Conservation (phyloP, 1,140 invertebrate genomes). For the Conus betulinus region DNA sequence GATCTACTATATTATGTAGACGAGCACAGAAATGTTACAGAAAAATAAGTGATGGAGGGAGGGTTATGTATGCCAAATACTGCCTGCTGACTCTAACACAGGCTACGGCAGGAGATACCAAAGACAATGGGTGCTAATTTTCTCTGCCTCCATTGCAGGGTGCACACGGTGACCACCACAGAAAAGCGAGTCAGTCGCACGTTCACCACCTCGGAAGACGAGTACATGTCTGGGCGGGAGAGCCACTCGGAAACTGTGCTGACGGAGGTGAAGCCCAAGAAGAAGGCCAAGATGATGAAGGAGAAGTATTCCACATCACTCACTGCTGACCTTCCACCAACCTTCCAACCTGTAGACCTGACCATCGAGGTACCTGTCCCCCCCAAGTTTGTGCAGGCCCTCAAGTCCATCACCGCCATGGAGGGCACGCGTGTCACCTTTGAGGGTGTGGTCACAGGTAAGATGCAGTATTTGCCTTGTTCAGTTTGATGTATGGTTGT, state of each 20-base stretch:
- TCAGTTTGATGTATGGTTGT: no score
- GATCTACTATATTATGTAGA: no score
- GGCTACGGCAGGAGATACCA: no score
- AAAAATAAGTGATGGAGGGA: no score
- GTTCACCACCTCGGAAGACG: conserved; percentile 52
- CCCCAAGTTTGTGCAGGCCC: conserved; percentile 90
- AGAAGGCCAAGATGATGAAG: conserved; percentile 47
- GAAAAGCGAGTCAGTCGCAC: conserved; percentile 65
- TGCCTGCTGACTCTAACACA: no score
- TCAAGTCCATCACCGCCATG: conserved; percentile 71
- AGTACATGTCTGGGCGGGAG: conserved; percentile 56
- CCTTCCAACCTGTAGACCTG: conserved; percentile 72
- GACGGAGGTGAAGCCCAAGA: conserved; percentile 59
- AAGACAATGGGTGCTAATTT: background rate
- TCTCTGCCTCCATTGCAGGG: conserved; percentile 40
- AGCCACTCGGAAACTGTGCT: conserved; percentile 61
- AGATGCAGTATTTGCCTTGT: background rate
- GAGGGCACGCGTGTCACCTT: conserved; percentile 88
- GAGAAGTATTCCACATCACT: conserved; percentile 66
- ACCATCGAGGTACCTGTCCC: conserved; percentile 78
- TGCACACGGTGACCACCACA: conserved; percentile 63
- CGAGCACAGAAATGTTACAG: no score
- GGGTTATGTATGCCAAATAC: no score
- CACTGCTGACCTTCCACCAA: conserved; percentile 65
- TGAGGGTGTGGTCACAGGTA: conserved; percentile 92